Evolutionary conservation across 2,113 vertebrate species (phyloP).

Genomic region (Triplophysa tibetana): DNA sequence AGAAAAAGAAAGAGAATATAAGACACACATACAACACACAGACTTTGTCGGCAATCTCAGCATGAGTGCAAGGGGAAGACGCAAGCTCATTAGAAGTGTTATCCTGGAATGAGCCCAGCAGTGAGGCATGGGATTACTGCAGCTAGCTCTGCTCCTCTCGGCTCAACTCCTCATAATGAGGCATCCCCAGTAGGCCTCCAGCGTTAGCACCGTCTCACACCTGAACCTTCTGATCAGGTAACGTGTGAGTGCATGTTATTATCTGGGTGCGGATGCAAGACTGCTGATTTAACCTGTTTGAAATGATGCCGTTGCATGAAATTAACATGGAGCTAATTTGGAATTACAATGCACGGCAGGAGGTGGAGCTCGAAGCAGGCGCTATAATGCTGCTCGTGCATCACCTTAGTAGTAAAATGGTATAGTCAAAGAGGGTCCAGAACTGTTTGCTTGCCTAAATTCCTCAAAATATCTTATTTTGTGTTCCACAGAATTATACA

Average conservation of each 20-base stretch:
- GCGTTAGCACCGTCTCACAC: constrained; percentile 12
- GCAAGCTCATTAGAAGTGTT: constrained; percentile 71
- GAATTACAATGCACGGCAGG: not conserved
- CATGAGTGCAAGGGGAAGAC: constrained; percentile 64
- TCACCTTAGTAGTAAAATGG: no score
- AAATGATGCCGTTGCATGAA: constrained; percentile 6
- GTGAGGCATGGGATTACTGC: constrained; percentile 64
- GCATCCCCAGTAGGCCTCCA: constrained; percentile 56
- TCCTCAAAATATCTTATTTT: no score
- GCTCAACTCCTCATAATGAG: constrained; percentile 64
- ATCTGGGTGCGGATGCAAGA: constrained; percentile 1
- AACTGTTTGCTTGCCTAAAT: no score
- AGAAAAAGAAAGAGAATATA: constrained; percentile 51
- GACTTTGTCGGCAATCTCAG: constrained; percentile 56
- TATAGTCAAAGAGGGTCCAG: no score
- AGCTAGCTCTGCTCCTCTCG: constrained; percentile 49
- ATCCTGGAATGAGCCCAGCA: constrained; percentile 64
- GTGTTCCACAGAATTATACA: no score
- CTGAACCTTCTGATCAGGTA: constrained; percentile 4
- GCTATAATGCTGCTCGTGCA: not conserved
- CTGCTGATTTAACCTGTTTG: constrained; percentile 19
- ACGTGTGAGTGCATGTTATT: constrained; percentile 9
- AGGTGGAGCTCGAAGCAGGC: not conserved
- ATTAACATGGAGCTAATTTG: constrained; percentile 16
- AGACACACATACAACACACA: constrained; percentile 49